Conservation (phyloP, 2,888 invertebrate genomes). For the Pimpla rufipes region DNA sequence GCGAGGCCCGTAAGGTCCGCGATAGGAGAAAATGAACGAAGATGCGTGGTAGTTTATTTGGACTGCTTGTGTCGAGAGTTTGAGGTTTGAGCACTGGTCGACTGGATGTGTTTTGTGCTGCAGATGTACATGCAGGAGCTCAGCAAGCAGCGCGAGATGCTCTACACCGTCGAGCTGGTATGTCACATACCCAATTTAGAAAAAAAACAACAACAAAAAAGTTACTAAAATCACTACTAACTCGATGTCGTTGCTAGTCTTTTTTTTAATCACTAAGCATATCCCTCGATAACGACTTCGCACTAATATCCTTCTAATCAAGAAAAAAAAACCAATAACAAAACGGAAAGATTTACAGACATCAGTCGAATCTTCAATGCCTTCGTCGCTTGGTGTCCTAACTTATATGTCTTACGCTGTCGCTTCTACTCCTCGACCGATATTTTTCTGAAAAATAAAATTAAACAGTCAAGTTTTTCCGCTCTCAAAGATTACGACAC, state of each 20-base stretch:
- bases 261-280: conserved; percentile 11
- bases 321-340: background rate
- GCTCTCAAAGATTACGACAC: conserved; percentile 11
- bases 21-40: conserved; percentile 64
- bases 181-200: conserved; percentile 85
- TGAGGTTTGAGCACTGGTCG: conserved; percentile 84
- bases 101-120: conserved; percentile 86
- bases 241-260: conserved; percentile 53
- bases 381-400: conserved; percentile 52
- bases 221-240: conserved; percentile 55
- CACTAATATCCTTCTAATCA: conserved; percentile 46
- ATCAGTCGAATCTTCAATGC: conserved; percentile 8
- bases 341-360: conserved; percentile 27
- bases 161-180: conserved; percentile 94
- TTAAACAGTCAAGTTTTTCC: conserved; percentile 5
- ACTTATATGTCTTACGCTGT: conserved; percentile 49
- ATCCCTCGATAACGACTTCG: conserved; percentile 46
- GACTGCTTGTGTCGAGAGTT: conserved; percentile 76
- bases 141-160: conserved; percentile 94
- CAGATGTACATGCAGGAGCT: conserved; percentile 96
- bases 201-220: conserved; percentile 42
- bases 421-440: conserved; percentile 53
- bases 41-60: conserved; percentile 70
- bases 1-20: background rate
- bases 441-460: conserved; percentile 3